Conservation (phyloP, 2,888 invertebrate genomes). For the Dione vanillae region DNA sequence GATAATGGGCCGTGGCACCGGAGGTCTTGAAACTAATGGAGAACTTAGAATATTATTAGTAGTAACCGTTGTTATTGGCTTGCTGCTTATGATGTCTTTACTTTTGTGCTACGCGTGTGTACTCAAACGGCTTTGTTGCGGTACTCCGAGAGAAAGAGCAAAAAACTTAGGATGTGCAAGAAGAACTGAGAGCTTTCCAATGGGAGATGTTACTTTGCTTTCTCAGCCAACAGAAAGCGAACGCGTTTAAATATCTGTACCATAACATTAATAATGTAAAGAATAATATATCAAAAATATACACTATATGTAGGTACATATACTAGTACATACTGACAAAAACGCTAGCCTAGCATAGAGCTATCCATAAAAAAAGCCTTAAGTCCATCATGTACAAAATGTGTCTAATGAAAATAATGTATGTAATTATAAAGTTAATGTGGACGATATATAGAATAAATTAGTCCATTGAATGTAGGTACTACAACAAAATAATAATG, state of each 20-base stretch:
- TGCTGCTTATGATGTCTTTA: slow-evolving; percentile 85
- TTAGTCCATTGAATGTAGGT: no score
- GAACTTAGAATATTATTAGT: slow-evolving; percentile 85
- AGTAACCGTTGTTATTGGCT: slow-evolving; percentile 84
- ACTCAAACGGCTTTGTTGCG: slow-evolving; percentile 86
- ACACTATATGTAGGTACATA: no score
- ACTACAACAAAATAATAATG: background rate
- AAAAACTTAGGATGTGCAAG: slow-evolving; percentile 68
- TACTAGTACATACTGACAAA: no score
- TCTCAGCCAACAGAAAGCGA: slow-evolving; percentile 86
- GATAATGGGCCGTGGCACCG: slow-evolving; percentile 72
- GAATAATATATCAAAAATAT: background rate
- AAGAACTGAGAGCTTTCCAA: slow-evolving; percentile 82
- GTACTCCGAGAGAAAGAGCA: slow-evolving; percentile 76
- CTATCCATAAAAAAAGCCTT: no score
- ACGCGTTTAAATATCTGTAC: slow-evolving; percentile 62
- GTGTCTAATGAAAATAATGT: no score
- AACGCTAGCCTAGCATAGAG: no score
- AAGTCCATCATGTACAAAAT: no score
- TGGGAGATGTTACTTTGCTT: slow-evolving; percentile 85
- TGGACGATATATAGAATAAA: no score
- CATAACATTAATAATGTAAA: background rate
- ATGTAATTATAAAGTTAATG: no score
- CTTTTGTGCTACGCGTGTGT: slow-evolving; percentile 88
- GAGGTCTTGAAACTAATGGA: slow-evolving; percentile 76